Evolutionary conservation across 2,797 vertebrate species (phyloP), one percentile per base, ranked within the genome.

Genomic region (Valencia hispanica): DNA sequence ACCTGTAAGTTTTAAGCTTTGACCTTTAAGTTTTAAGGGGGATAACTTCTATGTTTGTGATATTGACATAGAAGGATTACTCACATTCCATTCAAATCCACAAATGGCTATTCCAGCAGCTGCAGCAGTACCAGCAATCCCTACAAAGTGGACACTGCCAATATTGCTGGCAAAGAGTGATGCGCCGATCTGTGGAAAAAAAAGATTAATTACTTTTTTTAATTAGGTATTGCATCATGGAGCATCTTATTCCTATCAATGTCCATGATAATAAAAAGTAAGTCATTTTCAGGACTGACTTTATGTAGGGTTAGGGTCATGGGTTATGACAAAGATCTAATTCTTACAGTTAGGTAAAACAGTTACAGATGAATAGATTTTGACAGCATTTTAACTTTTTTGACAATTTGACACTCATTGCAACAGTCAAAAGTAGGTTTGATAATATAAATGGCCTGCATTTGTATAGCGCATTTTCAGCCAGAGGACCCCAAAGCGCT

Each of bases 101-200:
- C 98, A 98, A 0, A 86, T 98, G 79, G 97, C 97, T 1, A 99
- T 96, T 57, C 98, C 98, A 1, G 87, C 12, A 0, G 96, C 94
- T 4, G 97, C 96, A 43, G 94, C 98, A 0, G 97, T 97, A 68
- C 98, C 98, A 0, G 98, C 97, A n/a, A 99, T 94, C 18, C 98
- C 98, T 74, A 99, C 98, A 78, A 99, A 98, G 86, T 99, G 98
- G 0, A 96, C 97, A 0, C 97, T 98, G 82, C 98, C 98, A 7
- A 99, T 99, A 91, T 99, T 99, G 87, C 98, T 99, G 85, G 98
- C 97, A 81, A 99, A 99, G 50, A 99, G 95, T 1, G 98, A 99
- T 0, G 98, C 98, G 65, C 98, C 97, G 0, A 99, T 98, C 98
- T 99, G 92, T 86, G 85, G 11, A 65, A 55, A 55, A 11, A 55